Percentiles rank a stretch among this genome's conserved stretches.
Evolutionary conservation across 37 sponge, comb jelly and placozoan species (phyloP).

Genomic region (Halichondria panicea): DNA sequence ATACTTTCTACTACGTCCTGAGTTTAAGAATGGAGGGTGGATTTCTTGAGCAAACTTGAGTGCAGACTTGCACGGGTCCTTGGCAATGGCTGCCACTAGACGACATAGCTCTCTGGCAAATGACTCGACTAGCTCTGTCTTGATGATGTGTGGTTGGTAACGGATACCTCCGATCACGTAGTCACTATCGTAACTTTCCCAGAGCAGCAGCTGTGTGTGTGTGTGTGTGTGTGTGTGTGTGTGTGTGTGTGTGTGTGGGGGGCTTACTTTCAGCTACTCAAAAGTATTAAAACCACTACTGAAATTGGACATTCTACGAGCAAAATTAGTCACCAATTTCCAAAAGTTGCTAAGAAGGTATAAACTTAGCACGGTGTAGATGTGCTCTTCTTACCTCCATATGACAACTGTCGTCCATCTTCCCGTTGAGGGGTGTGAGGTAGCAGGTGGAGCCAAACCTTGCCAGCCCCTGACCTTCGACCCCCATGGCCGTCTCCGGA

Average conservation of each 20-base stretch:
- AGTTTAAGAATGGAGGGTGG: slow-evolving; percentile 42
- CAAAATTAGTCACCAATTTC: not conserved
- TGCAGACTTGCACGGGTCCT: slow-evolving; percentile 20
- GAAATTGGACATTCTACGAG: not conserved
- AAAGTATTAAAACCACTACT: not conserved
- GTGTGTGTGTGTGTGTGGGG: no score
- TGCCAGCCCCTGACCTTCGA: slow-evolving; percentile 75
- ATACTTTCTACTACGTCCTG: not conserved
- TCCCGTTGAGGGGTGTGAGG: slow-evolving; percentile 74
- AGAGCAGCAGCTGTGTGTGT: slow-evolving; percentile 74
- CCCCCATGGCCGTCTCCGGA: slow-evolving; percentile 83
- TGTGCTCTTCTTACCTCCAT: slow-evolving; percentile 56
- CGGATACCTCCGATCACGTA: slow-evolving; percentile 60
- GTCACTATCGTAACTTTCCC: slow-evolving; percentile 61
- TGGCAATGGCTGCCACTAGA: slow-evolving; percentile 42
- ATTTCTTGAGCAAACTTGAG: slow-evolving; percentile 21
- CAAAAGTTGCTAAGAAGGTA: not conserved
- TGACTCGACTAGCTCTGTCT: slow-evolving; percentile 41
- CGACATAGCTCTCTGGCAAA: slow-evolving; percentile 42
- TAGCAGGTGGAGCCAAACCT: slow-evolving; percentile 77
- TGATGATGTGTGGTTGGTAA: slow-evolving; percentile 67
- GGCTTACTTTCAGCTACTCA: not conserved
- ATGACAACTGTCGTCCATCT: slow-evolving; percentile 71
- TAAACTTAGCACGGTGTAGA: not conserved
- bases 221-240: no score